Conservation (phyloP, 2,888 invertebrate species). For the Leptinotarsa tumamoca region DNA sequence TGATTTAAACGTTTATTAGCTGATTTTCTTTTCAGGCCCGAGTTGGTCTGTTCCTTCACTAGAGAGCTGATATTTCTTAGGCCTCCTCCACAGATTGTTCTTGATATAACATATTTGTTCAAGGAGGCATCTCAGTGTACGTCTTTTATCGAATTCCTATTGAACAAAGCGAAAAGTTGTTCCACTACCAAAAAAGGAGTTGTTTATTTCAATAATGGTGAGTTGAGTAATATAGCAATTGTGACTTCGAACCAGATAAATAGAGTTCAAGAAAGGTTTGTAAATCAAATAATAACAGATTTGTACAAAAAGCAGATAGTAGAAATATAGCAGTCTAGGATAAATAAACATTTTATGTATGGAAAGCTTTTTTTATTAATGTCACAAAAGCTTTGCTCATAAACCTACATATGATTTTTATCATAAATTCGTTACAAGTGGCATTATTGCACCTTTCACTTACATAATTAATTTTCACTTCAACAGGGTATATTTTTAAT, state of each 20-base stretch:
- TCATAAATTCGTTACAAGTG: too few species aligned
- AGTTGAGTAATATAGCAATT: not conserved
- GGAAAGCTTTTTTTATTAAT: too few species aligned
- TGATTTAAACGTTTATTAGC: conserved; percentile 12
- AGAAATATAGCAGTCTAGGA: not conserved
- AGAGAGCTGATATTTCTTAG: conserved; percentile 51
- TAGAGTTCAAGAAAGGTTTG: too few species aligned
- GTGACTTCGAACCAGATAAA: too few species aligned
- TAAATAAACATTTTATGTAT: not conserved
- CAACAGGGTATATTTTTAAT: too few species aligned
- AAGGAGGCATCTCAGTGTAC: conserved; percentile 49
- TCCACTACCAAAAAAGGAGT: conserved; percentile 45
- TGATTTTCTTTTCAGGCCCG: conserved; percentile 38
- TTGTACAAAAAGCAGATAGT: not conserved
- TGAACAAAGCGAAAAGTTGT: conserved; percentile 46
- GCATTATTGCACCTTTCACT: too few species aligned
- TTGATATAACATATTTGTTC: conserved; percentile 48
- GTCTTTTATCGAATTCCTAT: conserved; percentile 52
- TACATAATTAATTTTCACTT: too few species aligned
- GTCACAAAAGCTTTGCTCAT: too few species aligned
- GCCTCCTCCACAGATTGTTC: conserved; percentile 45
- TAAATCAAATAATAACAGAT: conserved; percentile 1
- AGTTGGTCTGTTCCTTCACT: conserved; percentile 45
- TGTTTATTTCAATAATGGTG: conserved; percentile 55
- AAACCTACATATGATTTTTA: too few species aligned